These are phyloP conservation scores for Drosophila eohydei DNA, from an alignment of 2,888 invertebrate species.

Conservation along the genomic window DNA sequence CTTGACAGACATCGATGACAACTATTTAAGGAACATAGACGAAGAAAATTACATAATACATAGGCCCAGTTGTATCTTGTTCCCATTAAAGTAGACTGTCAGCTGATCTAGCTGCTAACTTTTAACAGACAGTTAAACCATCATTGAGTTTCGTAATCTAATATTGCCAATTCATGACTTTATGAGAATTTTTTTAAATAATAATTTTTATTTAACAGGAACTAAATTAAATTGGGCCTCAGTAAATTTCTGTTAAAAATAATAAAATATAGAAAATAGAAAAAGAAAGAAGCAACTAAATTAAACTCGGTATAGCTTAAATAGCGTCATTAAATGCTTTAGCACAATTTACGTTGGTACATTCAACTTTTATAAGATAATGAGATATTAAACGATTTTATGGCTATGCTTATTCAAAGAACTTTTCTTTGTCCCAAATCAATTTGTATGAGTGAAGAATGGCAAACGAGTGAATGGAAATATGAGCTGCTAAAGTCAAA, in stretches of 20 bases:
- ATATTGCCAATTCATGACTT: not conserved
- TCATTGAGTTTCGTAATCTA: not conserved
- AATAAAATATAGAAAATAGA: not conserved
- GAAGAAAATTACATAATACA: constrained; percentile 16
- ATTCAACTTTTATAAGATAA: constrained; percentile 40
- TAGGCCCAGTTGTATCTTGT: constrained; percentile 2
- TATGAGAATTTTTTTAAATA: not conserved
- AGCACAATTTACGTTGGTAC: constrained; percentile 41
- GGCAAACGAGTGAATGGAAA: not conserved
- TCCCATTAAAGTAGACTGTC: not conserved
- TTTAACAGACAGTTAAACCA: not conserved
- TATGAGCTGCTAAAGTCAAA: not conserved
- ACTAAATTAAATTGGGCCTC: constrained; percentile 6
- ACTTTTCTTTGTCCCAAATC: not conserved
- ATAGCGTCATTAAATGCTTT: constrained; percentile 38
- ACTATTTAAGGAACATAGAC: constrained; percentile 30
- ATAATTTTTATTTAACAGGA: constrained; percentile 1
- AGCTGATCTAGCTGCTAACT: not conserved
- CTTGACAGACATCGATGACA: constrained; percentile 40
- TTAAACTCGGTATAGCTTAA: constrained; percentile 35
- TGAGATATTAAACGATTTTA: constrained; percentile 23
- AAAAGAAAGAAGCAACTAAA: constrained; percentile 38
- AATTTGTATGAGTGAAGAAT: constrained; percentile 15
- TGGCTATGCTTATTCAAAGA: constrained; percentile 27
- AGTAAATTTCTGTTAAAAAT: constrained; percentile 15